Conservation (phyloP, 2,888 invertebrate species). For the Thecophora atra region DNA sequence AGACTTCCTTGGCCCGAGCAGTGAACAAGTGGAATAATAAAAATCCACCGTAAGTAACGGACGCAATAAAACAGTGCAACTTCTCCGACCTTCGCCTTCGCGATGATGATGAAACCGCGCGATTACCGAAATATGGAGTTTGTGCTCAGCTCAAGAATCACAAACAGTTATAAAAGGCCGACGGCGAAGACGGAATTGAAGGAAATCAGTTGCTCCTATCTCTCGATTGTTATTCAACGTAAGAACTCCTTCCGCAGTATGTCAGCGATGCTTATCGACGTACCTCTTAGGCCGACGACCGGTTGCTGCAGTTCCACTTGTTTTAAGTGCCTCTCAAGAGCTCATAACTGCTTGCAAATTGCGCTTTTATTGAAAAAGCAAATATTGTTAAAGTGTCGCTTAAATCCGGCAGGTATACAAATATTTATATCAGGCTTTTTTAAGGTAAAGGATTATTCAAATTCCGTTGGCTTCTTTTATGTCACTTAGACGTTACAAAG, state of each 20-base stretch:
- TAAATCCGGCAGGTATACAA: neutral
- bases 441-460: neutral
- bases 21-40: neutral
- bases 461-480: neutral
- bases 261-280: neutral
- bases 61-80: neutral
- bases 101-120: neutral
- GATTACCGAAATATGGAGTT: neutral
- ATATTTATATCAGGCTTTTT: neutral
- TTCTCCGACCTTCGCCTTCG: neutral
- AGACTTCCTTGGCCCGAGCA: no score
- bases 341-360: neutral
- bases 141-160: neutral
- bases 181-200: neutral
- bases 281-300: neutral
- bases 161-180: neutral
- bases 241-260: neutral
- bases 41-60: neutral
- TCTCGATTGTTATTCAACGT: neutral
- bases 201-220: neutral
- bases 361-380: neutral
- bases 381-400: neutral
- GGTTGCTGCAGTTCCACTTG: neutral
- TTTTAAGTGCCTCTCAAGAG: neutral
- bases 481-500: neutral